Evolutionary conservation across 1,140 invertebrate species (phyloP).

Genomic region (Euborellia annulipes): DNA sequence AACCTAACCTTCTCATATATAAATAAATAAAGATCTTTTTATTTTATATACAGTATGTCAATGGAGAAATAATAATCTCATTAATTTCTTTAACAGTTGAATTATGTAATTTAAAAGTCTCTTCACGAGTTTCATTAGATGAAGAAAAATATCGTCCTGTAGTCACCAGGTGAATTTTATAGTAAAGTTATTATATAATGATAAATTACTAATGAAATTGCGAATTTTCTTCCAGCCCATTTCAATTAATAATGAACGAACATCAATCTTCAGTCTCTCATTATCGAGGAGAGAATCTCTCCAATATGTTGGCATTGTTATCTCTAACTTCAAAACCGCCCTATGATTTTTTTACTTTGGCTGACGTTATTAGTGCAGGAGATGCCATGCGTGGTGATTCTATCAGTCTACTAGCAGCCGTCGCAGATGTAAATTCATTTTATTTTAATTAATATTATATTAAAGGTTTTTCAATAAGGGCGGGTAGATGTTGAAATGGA

Average conservation of each 20-base stretch:
- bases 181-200: too few relatives aligned
- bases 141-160: constrained; percentile 1
- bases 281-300: constrained; percentile 33
- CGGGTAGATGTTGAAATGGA: too few relatives aligned
- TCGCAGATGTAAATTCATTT: constrained; percentile 27
- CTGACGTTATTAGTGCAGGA: constrained; percentile 23
- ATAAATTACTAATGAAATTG: constrained; percentile 1
- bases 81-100: too few relatives aligned
- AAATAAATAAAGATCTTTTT: too few relatives aligned
- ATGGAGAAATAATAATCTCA: too few relatives aligned
- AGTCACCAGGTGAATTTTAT: background rate
- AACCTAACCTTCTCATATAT: too few relatives aligned
- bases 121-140: background rate
- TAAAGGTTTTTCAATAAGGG: too few relatives aligned
- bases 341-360: constrained; percentile 17
- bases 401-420: constrained; percentile 28
- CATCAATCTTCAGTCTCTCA: constrained; percentile 34
- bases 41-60: too few relatives aligned
- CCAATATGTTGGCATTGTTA: constrained; percentile 31
- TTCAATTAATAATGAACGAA: constrained; percentile 40
- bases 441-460: background rate
- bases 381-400: constrained; percentile 25
- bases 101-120: constrained; percentile 1
- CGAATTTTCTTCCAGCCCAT: constrained; percentile 30
- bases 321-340: constrained; percentile 38